Evolutionary conservation across 2,797 vertebrate genomes (phyloP), one percentile per base, ranked within the genome.

Genomic region (Gallinago stenura): DNA sequence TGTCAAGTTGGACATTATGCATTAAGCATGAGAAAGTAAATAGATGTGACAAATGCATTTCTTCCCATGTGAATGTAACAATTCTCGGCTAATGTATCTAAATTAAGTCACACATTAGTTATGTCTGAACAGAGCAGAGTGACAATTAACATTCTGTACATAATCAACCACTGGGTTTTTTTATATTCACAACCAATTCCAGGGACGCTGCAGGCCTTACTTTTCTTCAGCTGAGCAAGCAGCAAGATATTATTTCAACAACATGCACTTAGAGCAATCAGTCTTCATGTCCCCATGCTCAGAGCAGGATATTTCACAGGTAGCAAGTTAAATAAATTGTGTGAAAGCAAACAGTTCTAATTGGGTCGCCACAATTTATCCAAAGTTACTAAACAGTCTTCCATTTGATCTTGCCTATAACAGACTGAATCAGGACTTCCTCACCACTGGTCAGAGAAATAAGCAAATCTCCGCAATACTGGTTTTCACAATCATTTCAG

Each of bases 81-180:
- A 85, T 71, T 91, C 65, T 45, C 48, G 31, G 68, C 57, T 89
- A 90, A 79, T 20, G 8, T 26, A 77, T 53, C 84, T 60, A 75
- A 92, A 93, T 89, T 71, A 94, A 93, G 65, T 65, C 54, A 76
- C 25, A 43, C 39, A 71, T 83, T 91, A 83, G 65, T 89, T 91
- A 90, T 33, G 70, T 88, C 84, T 91, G 69, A 89, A 78, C 37
- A 95, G 48, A 94, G 39, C 28, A 91, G 78, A 77, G 48, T 6
- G 3, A 87, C 37, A 80, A 93, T 83, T 95, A 93, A 88, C 72
- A 87, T 80, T 91, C 66, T 81, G 64, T 69, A 85, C 15, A 41
- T 81, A 75, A 93, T 65, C n/a, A 89, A 15, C 50, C 15, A 75
- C 10, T 20, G 21, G 5, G 3, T 3, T 56, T 60, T 83, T 84